Conservation (phyloP, 1,140 invertebrate genomes). For the Drosophila pseudoananassae region DNA sequence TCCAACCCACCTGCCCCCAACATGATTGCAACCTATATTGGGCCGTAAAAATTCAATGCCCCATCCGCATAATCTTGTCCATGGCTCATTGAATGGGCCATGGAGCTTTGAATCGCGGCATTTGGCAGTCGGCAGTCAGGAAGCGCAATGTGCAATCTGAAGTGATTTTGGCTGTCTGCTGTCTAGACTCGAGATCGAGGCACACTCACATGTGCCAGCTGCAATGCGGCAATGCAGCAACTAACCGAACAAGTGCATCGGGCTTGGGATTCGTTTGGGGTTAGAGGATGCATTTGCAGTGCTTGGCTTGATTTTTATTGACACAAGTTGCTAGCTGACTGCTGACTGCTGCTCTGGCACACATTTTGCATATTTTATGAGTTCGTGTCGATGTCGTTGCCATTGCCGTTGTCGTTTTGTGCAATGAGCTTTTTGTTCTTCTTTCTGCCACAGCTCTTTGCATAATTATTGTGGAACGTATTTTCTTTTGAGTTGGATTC, state of each 20-base stretch:
- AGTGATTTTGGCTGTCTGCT: conserved; percentile 78
- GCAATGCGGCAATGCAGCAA: conserved; percentile 22
- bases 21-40: conserved; percentile 1
- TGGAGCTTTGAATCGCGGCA: background rate
- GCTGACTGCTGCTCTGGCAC: conserved; percentile 60
- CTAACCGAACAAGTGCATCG: conserved; percentile 67
- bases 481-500: conserved; percentile 52
- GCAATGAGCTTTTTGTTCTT: conserved; percentile 63
- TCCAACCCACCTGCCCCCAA: background rate
- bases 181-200: conserved; percentile 73
- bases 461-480: conserved; percentile 74
- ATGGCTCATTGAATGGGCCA: conserved; percentile 38
- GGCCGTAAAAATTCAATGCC: conserved; percentile 20
- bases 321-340: conserved; percentile 74
- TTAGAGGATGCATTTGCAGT: conserved; percentile 60
- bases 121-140: conserved; percentile 54
- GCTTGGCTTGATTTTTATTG: conserved; percentile 79
- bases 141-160: conserved; percentile 78
- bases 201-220: conserved; percentile 72
- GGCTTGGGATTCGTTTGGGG: conserved; percentile 37
- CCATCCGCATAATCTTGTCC: conserved; percentile 25
- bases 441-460: conserved; percentile 47
- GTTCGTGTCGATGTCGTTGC: conserved; percentile 71
- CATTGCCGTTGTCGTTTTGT: conserved; percentile 32
- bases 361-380: conserved; percentile 82